Base-by-base conservation (phyloP, 2,113 vertebrate species). In the Pedetes capensis region DNA sequence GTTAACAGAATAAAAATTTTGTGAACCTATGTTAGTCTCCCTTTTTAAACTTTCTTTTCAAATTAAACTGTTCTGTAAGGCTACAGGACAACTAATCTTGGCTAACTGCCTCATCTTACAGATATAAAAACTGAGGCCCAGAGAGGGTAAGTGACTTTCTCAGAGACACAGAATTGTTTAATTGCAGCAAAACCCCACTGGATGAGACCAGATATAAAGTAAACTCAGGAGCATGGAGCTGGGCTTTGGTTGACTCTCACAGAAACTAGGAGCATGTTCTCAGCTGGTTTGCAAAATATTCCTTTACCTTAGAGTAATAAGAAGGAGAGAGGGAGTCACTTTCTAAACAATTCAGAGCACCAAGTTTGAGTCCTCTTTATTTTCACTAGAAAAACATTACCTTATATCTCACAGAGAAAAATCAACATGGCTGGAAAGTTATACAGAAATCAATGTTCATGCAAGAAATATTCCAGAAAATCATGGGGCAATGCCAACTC, bases 381-480 rank as follows among this genome's bases (percentile, higher is more conserved):
- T 49, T 63, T 68, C 39, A n/a, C 84, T 72, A 37, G 89, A 83
- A 93, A 97, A 97, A 57, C 16, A 27, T 51, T 63, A 72, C 32
- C 94, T 81, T 66, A 80, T 20, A 89, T 91, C 71, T 66, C 89
- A 66, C 27, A 37, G 71, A 81, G 95, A 47, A 79, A 89, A 86
- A 94, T 90, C 42, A 59, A 32, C 59, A 63, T 85, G 53, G 87
- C 74, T 39, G 25, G 86, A 59, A 96, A 97, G 92, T 82, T 93
- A 88, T 68, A 93, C 25, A 80, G 94, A 96, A 92, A 18, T 88
- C 49, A 8, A 16, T 59, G 61, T 81, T 95, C 91, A 4, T 34
- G 61, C n/a, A 64, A 95, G 85, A 97, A 97, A 87, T 51, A 47
- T 91, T 92, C 91, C 53, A 72, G 94, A 76, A 97, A 68, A 25